A percentile compares a stretch with the other conserved stretches of the same genome.
Conservation (phyloP, 2,797 vertebrate species). For the Rhinichthys osculus region DNA sequence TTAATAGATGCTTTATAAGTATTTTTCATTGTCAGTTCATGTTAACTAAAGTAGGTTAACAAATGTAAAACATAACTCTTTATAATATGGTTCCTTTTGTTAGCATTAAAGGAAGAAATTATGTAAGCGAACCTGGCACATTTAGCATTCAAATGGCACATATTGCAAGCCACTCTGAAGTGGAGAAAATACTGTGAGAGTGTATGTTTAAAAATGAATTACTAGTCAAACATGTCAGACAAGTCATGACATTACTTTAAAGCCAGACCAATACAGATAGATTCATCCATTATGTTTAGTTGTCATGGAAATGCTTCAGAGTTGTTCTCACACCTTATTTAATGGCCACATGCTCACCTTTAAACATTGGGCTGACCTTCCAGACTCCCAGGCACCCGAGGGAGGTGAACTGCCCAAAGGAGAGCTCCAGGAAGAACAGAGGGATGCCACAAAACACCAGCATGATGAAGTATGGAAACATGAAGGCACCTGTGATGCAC, state of each 20-base stretch:
- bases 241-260: not conserved
- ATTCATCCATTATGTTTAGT: not conserved
- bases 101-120: not conserved
- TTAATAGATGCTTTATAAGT: not conserved
- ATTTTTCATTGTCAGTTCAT: not conserved
- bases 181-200: not conserved
- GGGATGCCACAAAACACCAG: constrained; percentile 97
- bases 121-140: not conserved
- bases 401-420: constrained; percentile 97
- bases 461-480: constrained; percentile 99
- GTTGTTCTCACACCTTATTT: not conserved
- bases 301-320: not conserved
- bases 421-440: constrained; percentile 98
- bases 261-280: not conserved
- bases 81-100: no score
- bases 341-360: constrained; percentile 83
- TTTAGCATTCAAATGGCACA: not conserved
- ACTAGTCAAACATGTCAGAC: not conserved
- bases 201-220: not conserved
- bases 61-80: not conserved
- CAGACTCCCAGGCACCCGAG: constrained; percentile 96
- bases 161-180: not conserved
- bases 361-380: constrained; percentile 98
- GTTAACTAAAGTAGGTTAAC: not conserved
- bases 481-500: constrained; percentile 88